A percentile compares a stretch with the other conserved stretches of the same genome.
phyloP scores from a whole-genome alignment of 2,888 invertebrate species.

The Leptura quadrifasciata region DNA sequence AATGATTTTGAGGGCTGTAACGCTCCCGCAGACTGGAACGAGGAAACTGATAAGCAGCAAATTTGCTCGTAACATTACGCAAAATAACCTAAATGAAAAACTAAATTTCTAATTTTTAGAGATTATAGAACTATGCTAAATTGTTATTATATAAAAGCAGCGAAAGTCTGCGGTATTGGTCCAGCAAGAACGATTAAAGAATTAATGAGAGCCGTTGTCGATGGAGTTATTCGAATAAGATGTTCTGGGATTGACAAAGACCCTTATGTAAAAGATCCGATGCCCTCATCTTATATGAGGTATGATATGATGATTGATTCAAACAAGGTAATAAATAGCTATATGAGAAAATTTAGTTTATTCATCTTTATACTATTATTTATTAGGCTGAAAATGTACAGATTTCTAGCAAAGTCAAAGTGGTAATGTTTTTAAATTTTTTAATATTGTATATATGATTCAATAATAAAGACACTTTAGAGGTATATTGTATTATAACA shows the following conservation, averaged over 20 bases:
- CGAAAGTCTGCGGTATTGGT: conserved; percentile 74
- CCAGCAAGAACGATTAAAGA: conserved; percentile 72
- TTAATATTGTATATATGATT: conserved; percentile 1
- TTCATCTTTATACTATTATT: conserved; percentile 1
- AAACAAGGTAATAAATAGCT: conserved; percentile 40
- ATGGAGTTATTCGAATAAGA: conserved; percentile 63
- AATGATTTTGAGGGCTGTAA: conserved; percentile 75
- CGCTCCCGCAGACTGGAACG: conserved; percentile 77
- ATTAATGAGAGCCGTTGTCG: conserved; percentile 65
- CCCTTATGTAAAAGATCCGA: conserved; percentile 63
- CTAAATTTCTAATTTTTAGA: conserved; percentile 63
- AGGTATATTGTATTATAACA: conserved; percentile 10
- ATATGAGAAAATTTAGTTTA: background rate
- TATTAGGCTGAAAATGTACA: conserved; percentile 11
- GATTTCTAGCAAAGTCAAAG: background rate
- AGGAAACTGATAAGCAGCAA: conserved; percentile 70
- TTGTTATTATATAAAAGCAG: conserved; percentile 75
- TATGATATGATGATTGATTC: background rate
- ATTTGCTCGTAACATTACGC: conserved; percentile 72
- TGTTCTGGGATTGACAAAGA: conserved; percentile 61
- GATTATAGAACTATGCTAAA: conserved; percentile 74
- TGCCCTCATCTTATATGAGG: conserved; percentile 62
- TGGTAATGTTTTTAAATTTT: conserved; percentile 3
- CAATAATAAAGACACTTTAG: conserved; percentile 4
- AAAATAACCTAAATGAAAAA: conserved; percentile 14